phyloP scores from a whole-genome alignment of 1,140 invertebrate species.

The Drosophila simulans region DNA sequence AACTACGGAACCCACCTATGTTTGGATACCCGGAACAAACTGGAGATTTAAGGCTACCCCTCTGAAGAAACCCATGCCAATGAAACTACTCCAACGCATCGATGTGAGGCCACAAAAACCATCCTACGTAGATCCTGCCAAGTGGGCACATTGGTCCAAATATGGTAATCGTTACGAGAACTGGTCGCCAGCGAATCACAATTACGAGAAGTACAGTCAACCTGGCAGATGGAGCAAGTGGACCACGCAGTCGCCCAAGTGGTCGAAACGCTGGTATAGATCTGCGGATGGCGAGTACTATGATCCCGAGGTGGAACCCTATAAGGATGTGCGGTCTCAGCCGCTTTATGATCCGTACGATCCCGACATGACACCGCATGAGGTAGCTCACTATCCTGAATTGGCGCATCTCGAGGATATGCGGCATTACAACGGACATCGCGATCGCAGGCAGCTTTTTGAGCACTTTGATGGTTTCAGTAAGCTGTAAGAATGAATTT shows the following conservation, averaged over 20 bases:
- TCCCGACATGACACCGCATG: constrained; percentile 46
- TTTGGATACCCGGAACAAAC: constrained; percentile 75
- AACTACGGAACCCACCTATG: constrained; percentile 57
- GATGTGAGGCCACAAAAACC: constrained; percentile 38
- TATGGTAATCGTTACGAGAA: constrained; percentile 53
- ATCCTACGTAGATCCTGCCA: constrained; percentile 30
- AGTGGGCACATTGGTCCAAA: constrained; percentile 55
- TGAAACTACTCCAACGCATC: constrained; percentile 51
- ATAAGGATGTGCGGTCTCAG: constrained; percentile 28
- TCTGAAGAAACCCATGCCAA: constrained; percentile 54
- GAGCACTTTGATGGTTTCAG: constrained; percentile 67
- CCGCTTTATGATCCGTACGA: constrained; percentile 38
- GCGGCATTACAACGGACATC: constrained; percentile 64
- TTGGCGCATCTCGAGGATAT: constrained; percentile 27
- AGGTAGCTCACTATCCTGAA: constrained; percentile 46
- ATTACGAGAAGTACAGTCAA: constrained; percentile 39
- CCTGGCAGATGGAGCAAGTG: constrained; percentile 60
- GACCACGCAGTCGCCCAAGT: constrained; percentile 54
- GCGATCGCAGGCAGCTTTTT: constrained; percentile 74
- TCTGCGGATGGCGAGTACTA: constrained; percentile 19
- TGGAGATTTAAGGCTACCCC: constrained; percentile 75
- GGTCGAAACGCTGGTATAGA: constrained; percentile 48
- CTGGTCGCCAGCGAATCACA: constrained; percentile 32
- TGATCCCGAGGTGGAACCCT: constrained; percentile 29
- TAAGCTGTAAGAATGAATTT: constrained; percentile 51